These are phyloP conservation scores for Byasa hedistus DNA, from an alignment of 2,888 invertebrate genomes.

Conservation along the genomic window DNA sequence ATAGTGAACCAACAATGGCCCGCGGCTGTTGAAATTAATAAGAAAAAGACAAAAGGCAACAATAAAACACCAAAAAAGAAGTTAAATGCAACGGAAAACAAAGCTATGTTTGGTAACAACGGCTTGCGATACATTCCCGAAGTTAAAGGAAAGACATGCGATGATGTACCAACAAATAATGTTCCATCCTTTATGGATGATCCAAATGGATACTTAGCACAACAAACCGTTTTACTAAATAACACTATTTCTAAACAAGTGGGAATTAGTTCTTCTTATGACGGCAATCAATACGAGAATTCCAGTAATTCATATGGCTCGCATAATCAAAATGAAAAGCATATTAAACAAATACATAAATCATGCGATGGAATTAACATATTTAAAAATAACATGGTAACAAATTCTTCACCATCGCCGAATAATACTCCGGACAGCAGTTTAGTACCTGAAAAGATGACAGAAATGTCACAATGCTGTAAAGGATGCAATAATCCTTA, in stretches of 20 bases:
- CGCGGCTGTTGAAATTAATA: conserved; percentile 54
- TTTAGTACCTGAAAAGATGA: conserved; percentile 59
- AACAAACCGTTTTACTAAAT: conserved; percentile 92
- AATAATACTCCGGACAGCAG: conserved; percentile 74
- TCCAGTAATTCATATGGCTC: conserved; percentile 46
- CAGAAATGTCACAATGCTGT: conserved; percentile 68
- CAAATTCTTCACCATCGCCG: conserved; percentile 67
- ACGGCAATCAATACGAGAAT: conserved; percentile 56
- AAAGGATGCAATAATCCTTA: conserved; percentile 74
- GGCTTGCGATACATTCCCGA: conserved; percentile 62
- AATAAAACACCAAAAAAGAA: conserved; percentile 78
- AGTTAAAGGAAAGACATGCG: conserved; percentile 65
- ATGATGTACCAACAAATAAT: conserved; percentile 73
- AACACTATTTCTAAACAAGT: conserved; percentile 88
- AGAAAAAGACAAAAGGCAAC: conserved; percentile 81
- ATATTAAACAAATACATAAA: conserved; percentile 48
- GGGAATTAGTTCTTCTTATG: conserved; percentile 61
- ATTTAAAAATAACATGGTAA: conserved; percentile 58
- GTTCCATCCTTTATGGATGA: conserved; percentile 94
- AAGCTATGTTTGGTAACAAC: conserved; percentile 56
- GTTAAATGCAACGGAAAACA: conserved; percentile 54
- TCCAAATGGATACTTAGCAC: conserved; percentile 93
- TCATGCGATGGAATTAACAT: conserved; percentile 51
- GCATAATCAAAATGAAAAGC: conserved; percentile 56
- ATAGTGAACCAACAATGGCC: conserved; percentile 74